Evolutionary conservation across 2,888 invertebrate genomes (phyloP).

Genomic region (Eumacrocentrus americanus): DNA sequence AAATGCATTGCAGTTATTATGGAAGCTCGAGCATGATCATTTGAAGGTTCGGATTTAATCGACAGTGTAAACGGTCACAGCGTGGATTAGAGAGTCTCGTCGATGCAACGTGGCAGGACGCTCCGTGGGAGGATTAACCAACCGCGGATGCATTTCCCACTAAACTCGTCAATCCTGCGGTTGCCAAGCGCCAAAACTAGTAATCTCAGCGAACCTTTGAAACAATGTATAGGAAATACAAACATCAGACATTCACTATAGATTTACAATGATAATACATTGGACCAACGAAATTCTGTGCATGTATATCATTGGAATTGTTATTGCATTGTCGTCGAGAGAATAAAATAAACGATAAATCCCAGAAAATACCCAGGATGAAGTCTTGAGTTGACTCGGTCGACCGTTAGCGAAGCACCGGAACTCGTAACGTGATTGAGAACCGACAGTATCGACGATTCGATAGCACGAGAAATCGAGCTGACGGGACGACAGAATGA

Average conservation of each 20-base stretch:
- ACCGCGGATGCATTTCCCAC: constrained; percentile 8
- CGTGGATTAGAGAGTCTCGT: constrained; percentile 6
- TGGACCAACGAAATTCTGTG: too few species aligned
- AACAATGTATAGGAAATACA: too few species aligned
- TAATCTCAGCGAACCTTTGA: not conserved
- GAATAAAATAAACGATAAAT: not conserved
- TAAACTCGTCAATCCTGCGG: constrained; percentile 15
- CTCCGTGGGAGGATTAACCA: constrained; percentile 21
- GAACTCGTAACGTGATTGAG: constrained; percentile 40
- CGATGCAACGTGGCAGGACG: constrained; percentile 9
- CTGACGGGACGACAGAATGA: constrained; percentile 19
- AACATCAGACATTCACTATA: too few species aligned
- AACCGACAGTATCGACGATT: constrained; percentile 39
- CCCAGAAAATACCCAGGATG: not conserved
- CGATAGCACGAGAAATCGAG: constrained; percentile 39
- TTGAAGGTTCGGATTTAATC: constrained; percentile 54
- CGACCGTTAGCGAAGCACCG: constrained; percentile 18
- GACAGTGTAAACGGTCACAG: constrained; percentile 52
- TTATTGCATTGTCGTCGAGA: too few species aligned
- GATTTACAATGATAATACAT: too few species aligned
- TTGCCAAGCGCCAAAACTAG: not conserved
- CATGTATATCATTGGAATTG: too few species aligned
- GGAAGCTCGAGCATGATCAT: constrained; percentile 40
- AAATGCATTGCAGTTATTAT: too few species aligned
- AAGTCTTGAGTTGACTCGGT: constrained; percentile 10